Evolutionary conservation across 2,797 vertebrate genomes (phyloP), one percentile per base, ranked within the genome.

Genomic region (Chrysocyon brachyurus): DNA sequence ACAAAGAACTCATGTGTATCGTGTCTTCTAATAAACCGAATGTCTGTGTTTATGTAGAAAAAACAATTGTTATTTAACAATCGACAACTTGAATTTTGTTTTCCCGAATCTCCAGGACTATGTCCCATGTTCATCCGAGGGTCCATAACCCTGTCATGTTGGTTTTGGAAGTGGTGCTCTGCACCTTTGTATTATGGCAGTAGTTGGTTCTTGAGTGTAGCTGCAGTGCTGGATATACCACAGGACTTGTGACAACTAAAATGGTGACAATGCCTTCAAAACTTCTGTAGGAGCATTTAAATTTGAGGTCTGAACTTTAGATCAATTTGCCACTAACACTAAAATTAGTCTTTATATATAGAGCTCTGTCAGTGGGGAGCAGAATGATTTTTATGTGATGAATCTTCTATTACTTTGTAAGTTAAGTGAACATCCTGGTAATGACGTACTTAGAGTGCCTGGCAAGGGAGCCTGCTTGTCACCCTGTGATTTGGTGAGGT

Each of bases 231-330:
- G n/a, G n/a, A 33, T 28, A 33, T 31, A 31, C 36, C 26, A 4
- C 81, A 87, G 54, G 36, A 15, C 46, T 81, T 6, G 40, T 66
- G 88, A 68, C 78, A 56, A 66, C 49, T 33, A 26, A 31, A 49
- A 56, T 33, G 49, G 70, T 59, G 54, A 82, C 33, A 22, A 0
- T 70, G 40, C 59, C 63, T 84, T 12, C 40, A 36, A 68, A 84
- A 57, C 17, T 73, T 90, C 26, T 91, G 31, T 75, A 56, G 85
- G 57, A 79, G 16, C 33, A 79, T 91, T 93, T 75, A 84, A 91
- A 22, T 83, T 54, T 86, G 83, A 73, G 87, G 57, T 24, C 63
- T 94, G 89, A 92, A 66, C 85, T 97, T 94, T 59, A 77, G 81
- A 84, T 82, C 79, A 26, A 6, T 87, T 96, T 95, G 56, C 56